Conservation (phyloP, 1,140 invertebrate species). For the Lepidostoma basale region DNA sequence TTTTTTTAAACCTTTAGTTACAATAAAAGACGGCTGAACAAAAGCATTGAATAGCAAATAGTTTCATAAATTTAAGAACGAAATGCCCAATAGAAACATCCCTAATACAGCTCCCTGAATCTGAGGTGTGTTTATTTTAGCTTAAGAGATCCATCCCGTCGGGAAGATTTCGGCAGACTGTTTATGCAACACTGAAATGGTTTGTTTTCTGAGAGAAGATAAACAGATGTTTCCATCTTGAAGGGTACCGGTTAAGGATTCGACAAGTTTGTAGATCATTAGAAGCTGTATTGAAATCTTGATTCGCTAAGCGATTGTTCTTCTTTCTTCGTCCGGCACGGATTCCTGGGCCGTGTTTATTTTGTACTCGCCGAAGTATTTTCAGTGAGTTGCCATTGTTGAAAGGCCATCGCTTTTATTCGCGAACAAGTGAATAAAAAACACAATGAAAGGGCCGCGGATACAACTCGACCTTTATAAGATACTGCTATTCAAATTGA, state of each 20-base stretch:
- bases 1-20: neutral
- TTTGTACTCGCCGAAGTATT: too few species aligned
- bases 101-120: neutral
- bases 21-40: neutral
- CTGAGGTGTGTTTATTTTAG: constrained; percentile 6
- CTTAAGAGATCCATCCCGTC: neutral
- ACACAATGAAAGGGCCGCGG: too few species aligned
- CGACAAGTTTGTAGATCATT: too few species aligned
- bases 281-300: neutral
- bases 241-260: neutral
- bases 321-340: too few species aligned
- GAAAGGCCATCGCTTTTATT: too few species aligned
- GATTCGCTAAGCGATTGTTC: neutral
- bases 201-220: constrained; percentile 12
- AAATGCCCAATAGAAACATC: neutral
- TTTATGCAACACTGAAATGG: constrained; percentile 2
- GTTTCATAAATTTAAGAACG: neutral
- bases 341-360: too few species aligned
- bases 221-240: constrained; percentile 3
- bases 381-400: too few species aligned
- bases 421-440: too few species aligned
- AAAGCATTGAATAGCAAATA: neutral
- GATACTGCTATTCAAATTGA: too few species aligned
- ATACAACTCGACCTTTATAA: too few species aligned
- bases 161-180: constrained; percentile 7